phyloP scores from a whole-genome alignment of 2,888 invertebrate genomes.

The Lordiphosa fenestrarum region DNA sequence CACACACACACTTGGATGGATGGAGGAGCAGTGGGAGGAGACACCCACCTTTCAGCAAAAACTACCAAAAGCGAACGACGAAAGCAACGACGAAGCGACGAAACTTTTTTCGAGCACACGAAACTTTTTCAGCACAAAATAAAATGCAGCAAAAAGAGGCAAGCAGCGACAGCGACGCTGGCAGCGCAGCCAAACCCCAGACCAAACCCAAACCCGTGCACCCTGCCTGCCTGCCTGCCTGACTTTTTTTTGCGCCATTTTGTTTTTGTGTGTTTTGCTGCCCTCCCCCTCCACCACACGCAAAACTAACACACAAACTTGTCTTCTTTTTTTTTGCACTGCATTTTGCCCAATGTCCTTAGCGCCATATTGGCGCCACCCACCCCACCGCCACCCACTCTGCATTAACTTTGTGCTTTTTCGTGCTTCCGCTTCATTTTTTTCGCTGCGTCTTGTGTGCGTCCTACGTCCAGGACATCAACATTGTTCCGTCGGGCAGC shows the following conservation, averaged over 20 bases:
- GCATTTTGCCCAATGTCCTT: constrained; percentile 71
- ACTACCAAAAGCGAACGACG: constrained; percentile 63
- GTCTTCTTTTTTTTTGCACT: constrained; percentile 46
- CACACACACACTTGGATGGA: constrained; percentile 9
- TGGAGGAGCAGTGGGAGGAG: background rate
- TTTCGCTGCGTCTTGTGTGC: constrained; percentile 46
- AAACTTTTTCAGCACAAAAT: constrained; percentile 80
- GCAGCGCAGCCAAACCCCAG: constrained; percentile 39
- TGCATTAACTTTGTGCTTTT: constrained; percentile 67
- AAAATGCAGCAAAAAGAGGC: constrained; percentile 60
- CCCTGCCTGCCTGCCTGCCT: background rate
- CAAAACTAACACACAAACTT: constrained; percentile 30
- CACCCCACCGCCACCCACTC: constrained; percentile 17
- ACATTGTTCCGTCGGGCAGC: constrained; percentile 41
- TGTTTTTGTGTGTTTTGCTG: constrained; percentile 76
- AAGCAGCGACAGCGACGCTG: constrained; percentile 48
- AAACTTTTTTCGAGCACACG: constrained; percentile 80
- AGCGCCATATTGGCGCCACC: constrained; percentile 61
- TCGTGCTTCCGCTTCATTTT: constrained; percentile 70
- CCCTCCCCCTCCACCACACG: constrained; percentile 38
- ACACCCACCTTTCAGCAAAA: constrained; percentile 48
- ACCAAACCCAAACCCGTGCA: constrained; percentile 21
- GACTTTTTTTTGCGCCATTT: constrained; percentile 67
- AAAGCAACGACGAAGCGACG: constrained; percentile 65
- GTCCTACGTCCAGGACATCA: constrained; percentile 7